Percentiles rank a stretch among this genome's conserved stretches.
phyloP scores from a whole-genome alignment of 2,797 vertebrate species.

The Lepidocolaptes lacrymiger region DNA sequence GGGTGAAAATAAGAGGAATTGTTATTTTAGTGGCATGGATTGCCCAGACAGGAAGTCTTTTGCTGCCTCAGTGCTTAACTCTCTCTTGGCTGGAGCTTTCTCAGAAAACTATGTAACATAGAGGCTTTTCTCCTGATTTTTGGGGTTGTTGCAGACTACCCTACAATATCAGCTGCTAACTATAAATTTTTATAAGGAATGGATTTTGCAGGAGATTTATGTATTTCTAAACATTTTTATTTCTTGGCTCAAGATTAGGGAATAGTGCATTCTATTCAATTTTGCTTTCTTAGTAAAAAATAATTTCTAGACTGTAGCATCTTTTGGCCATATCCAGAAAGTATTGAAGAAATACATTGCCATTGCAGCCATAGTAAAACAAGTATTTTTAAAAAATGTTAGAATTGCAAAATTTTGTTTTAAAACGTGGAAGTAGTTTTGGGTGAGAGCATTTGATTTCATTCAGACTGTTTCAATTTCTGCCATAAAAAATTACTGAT shows the following conservation, averaged over 20 bases:
- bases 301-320: background rate
- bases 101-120: background rate
- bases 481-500: background rate
- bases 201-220: background rate
- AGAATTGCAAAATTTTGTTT: background rate
- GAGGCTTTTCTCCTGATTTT: background rate
- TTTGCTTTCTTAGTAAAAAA: background rate
- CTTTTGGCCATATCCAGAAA: background rate
- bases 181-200: background rate
- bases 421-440: background rate
- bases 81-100: background rate
- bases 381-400: background rate
- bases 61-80: background rate
- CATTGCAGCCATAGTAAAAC: background rate
- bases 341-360: background rate
- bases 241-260: background rate
- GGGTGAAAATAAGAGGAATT: slow-evolving; percentile 38
- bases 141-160: background rate
- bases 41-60: background rate
- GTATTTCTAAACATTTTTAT: background rate
- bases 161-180: background rate
- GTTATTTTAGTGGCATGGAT: slow-evolving; percentile 25
- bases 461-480: background rate
- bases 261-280: rapidly evolving
- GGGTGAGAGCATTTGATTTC: background rate